Conservation (phyloP, 2,113 vertebrate species). For the Pimephales promelas region DNA sequence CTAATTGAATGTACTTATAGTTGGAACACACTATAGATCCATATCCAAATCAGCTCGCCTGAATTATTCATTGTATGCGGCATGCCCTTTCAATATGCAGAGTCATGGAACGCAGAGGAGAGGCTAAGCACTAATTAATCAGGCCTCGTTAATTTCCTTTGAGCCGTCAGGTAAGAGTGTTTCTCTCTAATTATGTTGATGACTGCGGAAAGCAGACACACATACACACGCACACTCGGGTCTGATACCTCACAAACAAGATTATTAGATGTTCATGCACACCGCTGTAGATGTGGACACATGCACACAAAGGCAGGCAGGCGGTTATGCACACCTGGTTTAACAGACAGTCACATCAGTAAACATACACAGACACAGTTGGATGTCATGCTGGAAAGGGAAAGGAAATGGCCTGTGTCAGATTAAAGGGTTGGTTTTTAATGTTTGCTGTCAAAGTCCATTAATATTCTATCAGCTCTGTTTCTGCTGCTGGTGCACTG, state of each 20-base stretch:
- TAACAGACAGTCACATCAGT: conserved; percentile 46
- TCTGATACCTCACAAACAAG: conserved; percentile 17
- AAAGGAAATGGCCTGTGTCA: conserved; percentile 43
- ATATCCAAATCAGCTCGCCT: conserved; percentile 43
- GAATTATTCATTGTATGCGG: conserved; percentile 48
- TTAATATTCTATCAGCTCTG: conserved; percentile 52
- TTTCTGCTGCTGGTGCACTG: conserved; percentile 30
- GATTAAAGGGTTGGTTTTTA: conserved; percentile 51
- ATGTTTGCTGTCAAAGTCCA: conserved; percentile 52
- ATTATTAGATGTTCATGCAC: conserved; percentile 18
- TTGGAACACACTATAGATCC: conserved; percentile 39
- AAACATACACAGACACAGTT: conserved; percentile 42
- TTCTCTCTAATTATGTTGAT: conserved; percentile 40
- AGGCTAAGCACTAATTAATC: conserved; percentile 50
- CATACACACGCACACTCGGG: conserved; percentile 7
- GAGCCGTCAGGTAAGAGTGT: conserved; percentile 44
- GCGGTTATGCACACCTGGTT: conserved; percentile 28
- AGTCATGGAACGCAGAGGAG: conserved; percentile 41
- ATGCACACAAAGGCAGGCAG: conserved; percentile 26
- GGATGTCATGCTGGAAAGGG: conserved; percentile 37
- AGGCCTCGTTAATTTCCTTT: conserved; percentile 48
- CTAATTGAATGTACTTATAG: conserved; percentile 41
- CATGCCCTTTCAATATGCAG: conserved; percentile 50
- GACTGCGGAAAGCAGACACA: conserved; percentile 30
- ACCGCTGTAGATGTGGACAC: conserved; percentile 6